A percentile compares a stretch with the other conserved stretches of the same genome.
Conservation (phyloP, 2,113 vertebrate species). For the Cariama cristata region DNA sequence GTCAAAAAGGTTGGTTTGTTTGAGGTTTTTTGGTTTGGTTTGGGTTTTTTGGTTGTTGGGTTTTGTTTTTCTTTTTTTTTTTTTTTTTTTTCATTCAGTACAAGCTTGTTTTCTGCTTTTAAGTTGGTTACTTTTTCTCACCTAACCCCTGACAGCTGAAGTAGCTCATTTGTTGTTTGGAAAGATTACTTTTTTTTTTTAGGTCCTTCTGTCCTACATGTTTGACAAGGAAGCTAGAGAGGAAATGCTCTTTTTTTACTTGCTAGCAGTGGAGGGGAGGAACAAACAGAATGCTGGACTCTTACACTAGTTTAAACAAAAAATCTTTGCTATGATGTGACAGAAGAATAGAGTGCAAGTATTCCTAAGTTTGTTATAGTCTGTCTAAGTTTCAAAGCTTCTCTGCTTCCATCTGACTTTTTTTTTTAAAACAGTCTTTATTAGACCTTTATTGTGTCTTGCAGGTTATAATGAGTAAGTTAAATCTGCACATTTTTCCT, state of each 20-base stretch:
- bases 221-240: neutral
- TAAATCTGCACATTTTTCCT: neutral
- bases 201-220: neutral
- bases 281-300: neutral
- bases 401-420: neutral
- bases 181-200: neutral
- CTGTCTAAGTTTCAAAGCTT: neutral
- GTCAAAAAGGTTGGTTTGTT: neutral
- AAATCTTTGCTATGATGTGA: neutral
- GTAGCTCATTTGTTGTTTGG: neutral
- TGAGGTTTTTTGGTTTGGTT: neutral
- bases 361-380: neutral
- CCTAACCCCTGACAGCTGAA: neutral
- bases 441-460: neutral
- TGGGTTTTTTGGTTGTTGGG: too few species aligned
- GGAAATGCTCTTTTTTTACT: neutral
- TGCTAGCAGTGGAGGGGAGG: neutral
- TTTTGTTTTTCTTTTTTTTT: too few species aligned
- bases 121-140: neutral
- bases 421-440: neutral
- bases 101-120: neutral
- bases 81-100: too few species aligned
- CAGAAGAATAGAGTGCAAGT: neutral
- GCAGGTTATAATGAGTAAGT: neutral
- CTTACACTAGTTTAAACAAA: neutral